These are phyloP conservation scores for Microplitis manilae DNA, from an alignment of 2,888 invertebrate species.

Conservation along the genomic window DNA sequence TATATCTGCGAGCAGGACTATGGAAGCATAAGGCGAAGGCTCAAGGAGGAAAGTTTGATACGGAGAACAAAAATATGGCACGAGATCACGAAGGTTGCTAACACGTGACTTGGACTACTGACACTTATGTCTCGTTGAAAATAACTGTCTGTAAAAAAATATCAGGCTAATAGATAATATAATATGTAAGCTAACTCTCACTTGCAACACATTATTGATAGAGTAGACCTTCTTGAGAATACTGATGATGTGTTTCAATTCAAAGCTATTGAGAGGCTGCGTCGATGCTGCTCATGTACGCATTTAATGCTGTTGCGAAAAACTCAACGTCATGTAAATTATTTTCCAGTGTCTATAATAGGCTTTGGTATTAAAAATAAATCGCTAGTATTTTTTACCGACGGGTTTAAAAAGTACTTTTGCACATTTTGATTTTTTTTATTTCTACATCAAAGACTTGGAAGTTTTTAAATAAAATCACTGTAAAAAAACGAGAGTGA, in stretches of 20 bases:
- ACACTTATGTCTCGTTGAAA: background rate
- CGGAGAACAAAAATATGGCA: background rate
- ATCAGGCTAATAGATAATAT: too few species aligned
- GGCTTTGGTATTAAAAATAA: background rate
- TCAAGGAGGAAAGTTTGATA: background rate
- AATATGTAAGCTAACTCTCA: too few species aligned
- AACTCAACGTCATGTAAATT: background rate
- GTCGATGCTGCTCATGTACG: background rate
- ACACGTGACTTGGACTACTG: background rate
- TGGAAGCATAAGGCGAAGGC: background rate
- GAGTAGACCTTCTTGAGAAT: too few species aligned
- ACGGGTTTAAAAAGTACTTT: background rate
- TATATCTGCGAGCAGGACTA: background rate
- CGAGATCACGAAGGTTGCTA: background rate
- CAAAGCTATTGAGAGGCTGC: background rate
- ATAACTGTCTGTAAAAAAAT: too few species aligned
- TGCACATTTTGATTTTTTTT: background rate
- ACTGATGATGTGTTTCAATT: too few species aligned
- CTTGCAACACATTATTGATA: too few species aligned
- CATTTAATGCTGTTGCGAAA: background rate
- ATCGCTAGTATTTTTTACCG: background rate
- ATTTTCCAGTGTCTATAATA: background rate
- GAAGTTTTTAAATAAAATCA: too few species aligned
- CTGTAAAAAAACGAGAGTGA: too few species aligned
- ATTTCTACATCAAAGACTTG: background rate